Percentiles rank a stretch among this genome's conserved stretches.
These are phyloP conservation scores for cattle (Bos taurus) DNA, from an alignment of 2,113 vertebrate species.

Conservation along the genomic window DNA sequence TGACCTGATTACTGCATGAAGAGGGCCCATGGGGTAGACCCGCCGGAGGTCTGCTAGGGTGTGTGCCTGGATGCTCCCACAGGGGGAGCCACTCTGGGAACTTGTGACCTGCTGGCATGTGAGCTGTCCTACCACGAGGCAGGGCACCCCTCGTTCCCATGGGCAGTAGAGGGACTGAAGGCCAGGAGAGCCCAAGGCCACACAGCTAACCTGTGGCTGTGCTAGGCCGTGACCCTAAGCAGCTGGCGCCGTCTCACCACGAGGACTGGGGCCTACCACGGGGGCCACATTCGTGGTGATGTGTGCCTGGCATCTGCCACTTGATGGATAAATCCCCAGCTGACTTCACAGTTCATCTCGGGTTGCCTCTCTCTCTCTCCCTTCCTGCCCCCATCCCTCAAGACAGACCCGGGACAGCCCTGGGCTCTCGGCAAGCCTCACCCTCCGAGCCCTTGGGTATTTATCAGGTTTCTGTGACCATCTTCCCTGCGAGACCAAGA, in stretches of 20 bases:
- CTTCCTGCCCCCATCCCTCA: background rate
- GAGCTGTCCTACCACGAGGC: accelerated
- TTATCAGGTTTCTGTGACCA: accelerated
- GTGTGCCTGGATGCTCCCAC: accelerated
- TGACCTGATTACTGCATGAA: too few relatives aligned
- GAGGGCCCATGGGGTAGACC: too few relatives aligned
- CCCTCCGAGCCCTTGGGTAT: accelerated
- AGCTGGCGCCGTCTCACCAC: accelerated
- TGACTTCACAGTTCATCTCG: accelerated
- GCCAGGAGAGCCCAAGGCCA: background rate
- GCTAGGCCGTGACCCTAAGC: background rate
- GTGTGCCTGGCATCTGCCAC: accelerated
- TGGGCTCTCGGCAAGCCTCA: accelerated
- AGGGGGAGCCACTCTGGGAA: accelerated
- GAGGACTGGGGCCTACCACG: background rate
- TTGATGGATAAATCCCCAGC: background rate
- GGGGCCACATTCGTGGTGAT: accelerated
- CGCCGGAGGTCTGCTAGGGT: background rate
- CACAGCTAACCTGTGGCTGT: background rate
- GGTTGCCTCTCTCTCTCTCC: accelerated
- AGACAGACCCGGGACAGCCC: accelerated
- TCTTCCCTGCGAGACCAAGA: accelerated
- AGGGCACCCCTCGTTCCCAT: accelerated
- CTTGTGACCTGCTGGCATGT: accelerated
- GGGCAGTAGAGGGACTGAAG: background rate